phyloP scores from a whole-genome alignment of 2,797 vertebrate species.

The Tiaroga cobitis region DNA sequence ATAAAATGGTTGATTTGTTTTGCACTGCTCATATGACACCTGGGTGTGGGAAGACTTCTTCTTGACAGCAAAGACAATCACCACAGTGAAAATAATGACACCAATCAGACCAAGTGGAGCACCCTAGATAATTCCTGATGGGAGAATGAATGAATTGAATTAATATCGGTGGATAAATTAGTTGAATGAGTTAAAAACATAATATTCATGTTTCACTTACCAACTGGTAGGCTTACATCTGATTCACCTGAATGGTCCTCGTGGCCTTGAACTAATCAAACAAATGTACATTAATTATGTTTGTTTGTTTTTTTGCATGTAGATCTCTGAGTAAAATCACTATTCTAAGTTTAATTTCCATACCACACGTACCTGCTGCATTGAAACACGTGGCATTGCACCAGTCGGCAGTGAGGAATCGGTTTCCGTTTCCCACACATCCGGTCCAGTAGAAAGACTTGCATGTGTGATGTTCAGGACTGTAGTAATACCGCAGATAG shows the following conservation, averaged over 20 bases:
- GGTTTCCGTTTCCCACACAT: conserved; percentile 75
- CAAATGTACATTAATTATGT: background rate
- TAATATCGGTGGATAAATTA: background rate
- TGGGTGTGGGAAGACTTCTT: conserved; percentile 63
- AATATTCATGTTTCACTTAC: conserved; percentile 61
- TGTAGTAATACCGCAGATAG: conserved; percentile 67
- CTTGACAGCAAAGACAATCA: conserved; percentile 66
- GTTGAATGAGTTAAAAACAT: background rate
- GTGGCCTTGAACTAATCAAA: conserved; percentile 56
- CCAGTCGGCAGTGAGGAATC: conserved; percentile 45
- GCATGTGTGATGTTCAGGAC: conserved; percentile 66
- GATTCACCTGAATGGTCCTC: conserved; percentile 55
- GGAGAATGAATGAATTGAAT: background rate
- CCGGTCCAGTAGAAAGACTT: conserved; percentile 71
- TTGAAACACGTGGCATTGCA: conserved; percentile 77
- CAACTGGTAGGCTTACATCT: conserved; percentile 69
- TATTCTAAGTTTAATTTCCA: background rate
- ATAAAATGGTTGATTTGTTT: background rate
- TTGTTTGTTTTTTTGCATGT: background rate
- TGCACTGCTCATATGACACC: background rate
- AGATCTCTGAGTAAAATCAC: background rate
- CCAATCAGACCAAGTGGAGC: conserved; percentile 68
- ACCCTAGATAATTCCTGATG: conserved; percentile 74
- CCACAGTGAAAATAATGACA: conserved; percentile 60
- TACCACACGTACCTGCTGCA: conserved; percentile 64